A percentile compares a stretch with the other conserved stretches of the same genome.
Evolutionary conservation across 2,888 invertebrate species (phyloP).

Genomic region (Tetragnatha montana): DNA sequence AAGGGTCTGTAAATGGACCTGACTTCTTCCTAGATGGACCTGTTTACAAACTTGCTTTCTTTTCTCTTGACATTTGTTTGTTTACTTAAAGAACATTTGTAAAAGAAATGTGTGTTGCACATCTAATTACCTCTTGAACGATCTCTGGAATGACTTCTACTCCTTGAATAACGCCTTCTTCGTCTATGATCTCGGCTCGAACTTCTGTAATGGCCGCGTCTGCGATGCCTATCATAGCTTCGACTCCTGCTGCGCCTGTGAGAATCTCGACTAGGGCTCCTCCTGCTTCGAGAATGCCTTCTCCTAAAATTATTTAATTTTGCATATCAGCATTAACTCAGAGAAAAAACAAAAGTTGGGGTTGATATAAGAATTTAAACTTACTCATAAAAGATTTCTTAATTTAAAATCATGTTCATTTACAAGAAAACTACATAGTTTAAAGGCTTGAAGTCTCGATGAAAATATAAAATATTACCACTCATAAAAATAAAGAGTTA

Average conservation of each 20-base stretch:
- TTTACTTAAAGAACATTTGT: no score
- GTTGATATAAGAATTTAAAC: background rate
- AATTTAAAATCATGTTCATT: no score
- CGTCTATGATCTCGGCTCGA: constrained; percentile 72
- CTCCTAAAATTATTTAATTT: constrained; percentile 4
- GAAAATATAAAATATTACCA: no score
- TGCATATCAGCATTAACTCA: background rate
- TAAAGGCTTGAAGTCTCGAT: no score
- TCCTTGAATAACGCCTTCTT: constrained; percentile 61
- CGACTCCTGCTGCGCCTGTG: constrained; percentile 59
- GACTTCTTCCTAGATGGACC: no score
- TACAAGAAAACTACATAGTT: no score
- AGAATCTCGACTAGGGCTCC: constrained; percentile 33
- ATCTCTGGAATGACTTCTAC: constrained; percentile 64
- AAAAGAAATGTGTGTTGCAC: background rate
- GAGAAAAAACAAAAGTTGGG: background rate
- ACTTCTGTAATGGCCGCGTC: constrained; percentile 56
- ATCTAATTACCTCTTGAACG: constrained; percentile 40
- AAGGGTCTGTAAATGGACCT: no score
- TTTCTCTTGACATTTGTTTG: no score
- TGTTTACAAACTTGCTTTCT: no score
- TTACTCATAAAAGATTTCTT: background rate
- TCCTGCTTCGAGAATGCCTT: background rate
- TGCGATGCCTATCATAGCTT: constrained; percentile 34
- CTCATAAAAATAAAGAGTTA: background rate